Evolutionary conservation across 1,140 invertebrate genomes (phyloP).

Genomic region (Homarus americanus): DNA sequence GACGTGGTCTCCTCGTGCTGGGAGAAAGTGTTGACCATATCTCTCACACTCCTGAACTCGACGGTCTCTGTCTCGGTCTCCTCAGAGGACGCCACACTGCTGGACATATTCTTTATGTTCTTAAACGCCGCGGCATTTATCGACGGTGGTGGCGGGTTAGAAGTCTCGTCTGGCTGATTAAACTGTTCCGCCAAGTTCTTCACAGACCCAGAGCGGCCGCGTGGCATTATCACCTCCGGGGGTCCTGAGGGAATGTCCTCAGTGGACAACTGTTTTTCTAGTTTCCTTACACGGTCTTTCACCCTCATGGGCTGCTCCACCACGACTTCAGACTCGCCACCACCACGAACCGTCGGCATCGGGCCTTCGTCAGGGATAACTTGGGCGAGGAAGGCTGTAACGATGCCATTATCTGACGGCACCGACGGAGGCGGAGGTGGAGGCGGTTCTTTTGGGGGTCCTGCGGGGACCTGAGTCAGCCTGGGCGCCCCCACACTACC

Average conservation of each 20-base stretch:
- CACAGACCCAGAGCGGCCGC: conserved; percentile 71
- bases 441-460: conserved; percentile 14
- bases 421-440: conserved; percentile 12
- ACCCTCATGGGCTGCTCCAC: conserved; percentile 72
- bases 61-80: background rate
- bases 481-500: background rate
- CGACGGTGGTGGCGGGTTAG: conserved; percentile 26
- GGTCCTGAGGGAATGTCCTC: conserved; percentile 70
- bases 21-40: conserved; percentile 59
- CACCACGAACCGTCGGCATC: conserved; percentile 26
- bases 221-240: conserved; percentile 66
- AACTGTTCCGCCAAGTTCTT: conserved; percentile 73
- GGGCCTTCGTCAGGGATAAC: conserved; percentile 70
- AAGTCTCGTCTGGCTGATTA: conserved; percentile 38
- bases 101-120: background rate
- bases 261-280: conserved; percentile 73
- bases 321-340: conserved; percentile 64
- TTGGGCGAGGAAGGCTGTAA: conserved; percentile 68
- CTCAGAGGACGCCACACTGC: background rate
- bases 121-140: conserved; percentile 66
- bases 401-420: conserved; percentile 42
- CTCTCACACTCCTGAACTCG: conserved; percentile 65
- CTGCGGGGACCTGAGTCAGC: background rate
- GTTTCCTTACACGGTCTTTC: conserved; percentile 63
- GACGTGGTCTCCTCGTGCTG: conserved; percentile 48